These are phyloP conservation scores for Mesocentrotus franciscanus DNA, from an alignment of 53 echinoderm and acorn worm genomes.

Conservation along the genomic window DNA sequence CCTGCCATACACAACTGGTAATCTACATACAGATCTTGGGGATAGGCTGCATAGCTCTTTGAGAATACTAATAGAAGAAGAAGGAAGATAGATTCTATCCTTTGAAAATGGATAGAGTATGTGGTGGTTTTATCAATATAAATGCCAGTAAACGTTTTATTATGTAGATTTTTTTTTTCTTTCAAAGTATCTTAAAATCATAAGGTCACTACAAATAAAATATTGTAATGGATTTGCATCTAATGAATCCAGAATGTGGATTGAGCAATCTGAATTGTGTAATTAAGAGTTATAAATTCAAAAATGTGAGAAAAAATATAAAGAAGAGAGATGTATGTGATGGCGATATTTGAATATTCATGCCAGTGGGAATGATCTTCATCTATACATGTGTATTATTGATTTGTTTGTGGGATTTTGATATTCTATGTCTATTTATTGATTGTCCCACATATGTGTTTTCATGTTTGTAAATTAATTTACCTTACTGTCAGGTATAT, in stretches of 20 bases:
- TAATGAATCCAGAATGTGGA: not conserved
- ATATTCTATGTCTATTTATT: constrained; percentile 20
- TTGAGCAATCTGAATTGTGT: not conserved
- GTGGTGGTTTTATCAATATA: not conserved
- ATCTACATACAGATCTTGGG: too few relatives aligned
- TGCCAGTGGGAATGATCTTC: not conserved
- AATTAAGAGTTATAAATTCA: not conserved
- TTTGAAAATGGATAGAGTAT: not conserved
- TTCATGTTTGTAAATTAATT: not conserved
- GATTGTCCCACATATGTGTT: constrained; percentile 41
- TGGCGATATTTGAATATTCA: constrained; percentile 19
- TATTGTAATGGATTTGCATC: not conserved
- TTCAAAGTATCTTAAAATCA: not conserved
- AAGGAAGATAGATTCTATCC: not conserved
- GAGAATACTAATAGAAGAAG: too few relatives aligned
- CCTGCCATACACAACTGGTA: too few relatives aligned
- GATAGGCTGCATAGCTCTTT: too few relatives aligned
- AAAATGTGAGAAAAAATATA: not conserved
- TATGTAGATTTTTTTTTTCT: not conserved
- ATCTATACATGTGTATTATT: not conserved
- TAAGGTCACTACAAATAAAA: not conserved
- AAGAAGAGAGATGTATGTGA: not conserved
- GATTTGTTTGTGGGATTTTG: constrained; percentile 10
- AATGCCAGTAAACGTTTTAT: not conserved
- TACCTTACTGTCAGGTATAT: not conserved